Evolutionary conservation across 2,797 vertebrate species (phyloP), one percentile per base, ranked within the genome.

Genomic region (Cryptoprocta ferox): DNA sequence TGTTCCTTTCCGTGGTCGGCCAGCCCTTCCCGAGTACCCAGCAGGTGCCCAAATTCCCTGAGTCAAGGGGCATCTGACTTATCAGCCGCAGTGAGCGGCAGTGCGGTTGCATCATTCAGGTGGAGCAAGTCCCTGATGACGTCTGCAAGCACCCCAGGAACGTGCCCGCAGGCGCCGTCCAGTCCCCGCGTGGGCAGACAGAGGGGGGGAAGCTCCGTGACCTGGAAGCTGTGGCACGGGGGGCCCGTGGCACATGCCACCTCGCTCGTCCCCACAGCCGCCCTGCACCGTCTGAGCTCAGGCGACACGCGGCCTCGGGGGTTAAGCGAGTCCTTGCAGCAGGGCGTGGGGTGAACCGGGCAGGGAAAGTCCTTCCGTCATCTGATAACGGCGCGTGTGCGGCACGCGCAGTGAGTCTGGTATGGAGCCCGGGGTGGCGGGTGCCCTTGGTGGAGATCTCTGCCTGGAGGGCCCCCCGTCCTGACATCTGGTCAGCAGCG

Each of bases 341-440:
- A 2, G 45, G 19, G 48, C 5, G 12, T 18, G 30, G 50, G 26
- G 70, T 32, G 78, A 48, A 2, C 42, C 12, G 0, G 1, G 4
- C 28, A 1, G 59, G 50, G 75, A 9, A 6, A 2, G 45, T 1
- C 11, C 45, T 19, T 1, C 21, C 19, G 0, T 32, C 56, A 1
- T 10, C 61, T 37, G 0, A 0, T 9, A 0, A 0, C 0, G 35
- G 68, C 0, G 2, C 0, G 5, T 1, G 24, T 1, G 3, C 0
- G 1, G 32, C 5, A 16, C 19, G 5, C 3, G 2, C 39, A 0
- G 11, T 35, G 11, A 5, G 13, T 11, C 81, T 26, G 45, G 15
- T 0, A 0, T 4, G 4, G 28, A 53, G 65, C 4, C 19, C 1
- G 1, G 37, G 0, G 19, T 0, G 5, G 26, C 19, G 0, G 53